A percentile compares a stretch with the other conserved stretches of the same genome.
Conservation (phyloP, 2,113 vertebrate genomes). For the Eclectus roratus region DNA sequence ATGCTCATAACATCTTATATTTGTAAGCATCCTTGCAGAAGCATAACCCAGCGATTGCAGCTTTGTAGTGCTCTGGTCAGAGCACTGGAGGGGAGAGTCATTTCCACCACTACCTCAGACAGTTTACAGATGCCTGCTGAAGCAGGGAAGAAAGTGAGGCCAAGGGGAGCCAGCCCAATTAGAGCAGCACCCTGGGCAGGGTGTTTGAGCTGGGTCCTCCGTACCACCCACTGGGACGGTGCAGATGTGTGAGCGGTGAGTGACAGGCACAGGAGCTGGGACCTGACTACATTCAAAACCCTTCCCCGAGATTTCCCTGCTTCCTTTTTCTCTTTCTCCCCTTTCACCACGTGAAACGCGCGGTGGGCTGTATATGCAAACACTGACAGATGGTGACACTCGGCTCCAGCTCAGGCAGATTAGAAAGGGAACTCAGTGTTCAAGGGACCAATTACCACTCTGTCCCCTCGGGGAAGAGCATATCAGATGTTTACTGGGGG, state of each 20-base stretch:
- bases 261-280: constrained; percentile 21
- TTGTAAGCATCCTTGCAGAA: not conserved
- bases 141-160: not conserved
- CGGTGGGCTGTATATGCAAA: constrained; percentile 65
- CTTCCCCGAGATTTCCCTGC: constrained; percentile 40
- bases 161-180: not conserved
- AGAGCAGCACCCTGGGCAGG: constrained; percentile 12
- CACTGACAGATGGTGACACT: constrained; percentile 79
- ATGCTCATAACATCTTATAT: not conserved
- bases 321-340: constrained; percentile 58
- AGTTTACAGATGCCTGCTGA: not conserved
- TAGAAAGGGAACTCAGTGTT: constrained; percentile 72
- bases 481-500: constrained; percentile 71
- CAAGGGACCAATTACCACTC: constrained; percentile 76
- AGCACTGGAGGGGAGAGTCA: not conserved
- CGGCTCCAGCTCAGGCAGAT: constrained; percentile 66
- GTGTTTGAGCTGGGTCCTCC: not conserved
- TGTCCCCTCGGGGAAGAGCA: constrained; percentile 75
- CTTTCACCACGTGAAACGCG: constrained; percentile 34
- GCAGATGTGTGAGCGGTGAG: not conserved
- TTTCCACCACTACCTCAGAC: not conserved
- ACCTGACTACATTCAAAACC: constrained; percentile 10
- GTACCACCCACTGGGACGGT: not conserved
- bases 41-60: not conserved
- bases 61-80: not conserved